A percentile compares a stretch with the other conserved stretches of the same genome.
These are phyloP conservation scores for Allygus modestus DNA, from an alignment of 2,888 invertebrate species.

Conservation along the genomic window DNA sequence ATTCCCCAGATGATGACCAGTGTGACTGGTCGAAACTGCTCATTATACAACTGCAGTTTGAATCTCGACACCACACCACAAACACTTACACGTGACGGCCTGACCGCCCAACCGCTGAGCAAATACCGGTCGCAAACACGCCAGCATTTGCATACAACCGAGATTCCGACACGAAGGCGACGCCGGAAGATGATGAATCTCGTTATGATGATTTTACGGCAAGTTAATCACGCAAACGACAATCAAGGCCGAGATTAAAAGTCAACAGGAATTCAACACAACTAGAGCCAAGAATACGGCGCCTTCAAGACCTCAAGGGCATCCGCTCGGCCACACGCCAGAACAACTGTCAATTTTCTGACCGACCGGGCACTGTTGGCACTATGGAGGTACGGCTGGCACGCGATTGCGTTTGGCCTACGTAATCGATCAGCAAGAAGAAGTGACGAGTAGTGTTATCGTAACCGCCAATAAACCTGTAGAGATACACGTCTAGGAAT, in stretches of 20 bases:
- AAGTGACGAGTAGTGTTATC: no score
- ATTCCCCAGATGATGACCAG: no score
- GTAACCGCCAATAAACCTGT: no score
- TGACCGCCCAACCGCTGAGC: no score
- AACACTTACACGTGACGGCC: no score
- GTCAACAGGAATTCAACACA: slow-evolving; percentile 2
- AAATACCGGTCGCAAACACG: no score
- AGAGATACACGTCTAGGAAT: no score
- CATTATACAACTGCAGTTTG: no score
- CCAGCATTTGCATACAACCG: background rate
- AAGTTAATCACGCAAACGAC: background rate
- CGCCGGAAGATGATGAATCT: background rate
- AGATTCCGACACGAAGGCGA: background rate
- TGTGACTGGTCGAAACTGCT: no score
- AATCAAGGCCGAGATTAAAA: background rate
- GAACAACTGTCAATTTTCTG: background rate
- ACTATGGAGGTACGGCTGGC: no score
- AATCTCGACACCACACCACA: no score
- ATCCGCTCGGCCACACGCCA: slow-evolving; percentile 30
- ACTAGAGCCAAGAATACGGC: background rate
- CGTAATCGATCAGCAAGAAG: no score
- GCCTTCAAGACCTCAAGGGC: slow-evolving; percentile 30
- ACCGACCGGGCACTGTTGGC: background rate
- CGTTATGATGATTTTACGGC: background rate
- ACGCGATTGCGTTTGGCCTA: background rate